phyloP scores from a whole-genome alignment of 2,797 vertebrate species.

The Sebastiscus tertius region DNA sequence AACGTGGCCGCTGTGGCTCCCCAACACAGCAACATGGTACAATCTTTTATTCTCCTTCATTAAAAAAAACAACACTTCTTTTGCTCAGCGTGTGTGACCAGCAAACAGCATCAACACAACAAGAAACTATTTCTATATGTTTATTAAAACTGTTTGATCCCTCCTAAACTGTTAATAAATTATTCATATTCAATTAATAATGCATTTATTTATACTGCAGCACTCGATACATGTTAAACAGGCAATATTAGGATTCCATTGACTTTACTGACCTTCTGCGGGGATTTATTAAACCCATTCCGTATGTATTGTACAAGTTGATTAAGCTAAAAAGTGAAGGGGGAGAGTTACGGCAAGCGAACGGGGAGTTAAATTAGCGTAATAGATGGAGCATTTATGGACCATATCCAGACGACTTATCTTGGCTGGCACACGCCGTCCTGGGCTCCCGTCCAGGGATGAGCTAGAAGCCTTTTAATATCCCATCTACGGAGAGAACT shows the following conservation, averaged over 20 bases:
- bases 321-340: slow-evolving; percentile 21
- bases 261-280: slow-evolving; percentile 20
- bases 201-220: slow-evolving; percentile 28
- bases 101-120: slow-evolving; percentile 1
- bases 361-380: slow-evolving; percentile 36
- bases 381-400: slow-evolving; percentile 51
- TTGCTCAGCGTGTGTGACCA: not conserved
- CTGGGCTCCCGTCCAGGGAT: slow-evolving; percentile 52
- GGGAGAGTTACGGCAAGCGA: slow-evolving; percentile 24
- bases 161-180: slow-evolving; percentile 19
- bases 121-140: slow-evolving; percentile 21
- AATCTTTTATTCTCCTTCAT: slow-evolving; percentile 1
- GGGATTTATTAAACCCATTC: slow-evolving; percentile 25
- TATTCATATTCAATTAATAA: slow-evolving; percentile 26
- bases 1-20: not conserved
- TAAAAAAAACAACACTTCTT: not conserved
- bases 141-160: slow-evolving; percentile 41
- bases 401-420: slow-evolving; percentile 45
- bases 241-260: slow-evolving; percentile 7
- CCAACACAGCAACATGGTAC: not conserved
- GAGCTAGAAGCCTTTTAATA: slow-evolving; percentile 44
- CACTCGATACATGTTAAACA: slow-evolving; percentile 32
- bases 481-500: slow-evolving; percentile 34
- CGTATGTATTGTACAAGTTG: slow-evolving; percentile 33
- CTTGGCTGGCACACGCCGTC: slow-evolving; percentile 45